These are phyloP conservation scores for Amblyteles armatorius DNA, from an alignment of 2,888 invertebrate species.

Conservation along the genomic window DNA sequence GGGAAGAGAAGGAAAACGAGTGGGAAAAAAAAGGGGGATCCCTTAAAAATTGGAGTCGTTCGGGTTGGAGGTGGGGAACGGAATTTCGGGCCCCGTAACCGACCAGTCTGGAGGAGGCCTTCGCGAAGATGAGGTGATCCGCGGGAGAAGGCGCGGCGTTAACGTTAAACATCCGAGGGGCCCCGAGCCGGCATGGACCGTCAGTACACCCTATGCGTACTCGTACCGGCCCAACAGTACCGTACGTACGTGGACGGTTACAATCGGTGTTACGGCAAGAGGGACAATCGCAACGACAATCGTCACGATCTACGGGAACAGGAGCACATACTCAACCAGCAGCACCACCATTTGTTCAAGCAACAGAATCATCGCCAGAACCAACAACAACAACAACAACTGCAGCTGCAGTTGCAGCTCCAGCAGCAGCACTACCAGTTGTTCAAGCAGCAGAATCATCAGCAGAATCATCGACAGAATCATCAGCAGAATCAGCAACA, in stretches of 20 bases:
- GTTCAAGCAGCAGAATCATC: constrained; percentile 62
- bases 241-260: constrained; percentile 82
- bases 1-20: constrained; percentile 75
- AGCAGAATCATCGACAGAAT: constrained; percentile 38
- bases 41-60: constrained; percentile 83
- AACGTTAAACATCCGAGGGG: constrained; percentile 65
- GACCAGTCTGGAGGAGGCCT: constrained; percentile 84
- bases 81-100: constrained; percentile 84
- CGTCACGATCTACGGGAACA: constrained; percentile 52
- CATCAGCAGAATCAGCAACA: constrained; percentile 29
- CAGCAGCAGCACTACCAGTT: constrained; percentile 47
- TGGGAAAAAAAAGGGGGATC: constrained; percentile 81
- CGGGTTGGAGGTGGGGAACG: constrained; percentile 82
- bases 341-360: constrained; percentile 51
- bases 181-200: constrained; percentile 82
- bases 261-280: constrained; percentile 72
- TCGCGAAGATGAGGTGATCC: constrained; percentile 83
- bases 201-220: constrained; percentile 84
- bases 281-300: constrained; percentile 65
- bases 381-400: constrained; percentile 26
- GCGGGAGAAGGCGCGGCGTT: constrained; percentile 66
- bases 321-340: constrained; percentile 54
- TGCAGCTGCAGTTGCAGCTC: background rate
- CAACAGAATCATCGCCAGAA: constrained; percentile 63
- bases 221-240: constrained; percentile 84